A percentile compares a stretch with the other conserved stretches of the same genome.
Conservation (phyloP, 2,797 vertebrate genomes). For the Phataginus tricuspis region DNA sequence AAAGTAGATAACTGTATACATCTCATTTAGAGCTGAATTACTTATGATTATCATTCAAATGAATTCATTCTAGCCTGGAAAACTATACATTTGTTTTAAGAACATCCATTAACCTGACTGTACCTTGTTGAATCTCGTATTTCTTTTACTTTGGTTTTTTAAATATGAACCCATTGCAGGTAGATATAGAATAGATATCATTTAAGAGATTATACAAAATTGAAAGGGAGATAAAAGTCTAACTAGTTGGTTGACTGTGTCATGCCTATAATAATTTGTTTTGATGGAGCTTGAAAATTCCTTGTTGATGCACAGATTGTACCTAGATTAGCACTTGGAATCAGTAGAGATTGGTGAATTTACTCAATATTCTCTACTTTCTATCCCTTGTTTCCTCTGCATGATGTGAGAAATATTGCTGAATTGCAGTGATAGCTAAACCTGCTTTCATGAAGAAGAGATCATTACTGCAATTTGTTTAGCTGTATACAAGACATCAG, state of each 20-base stretch:
- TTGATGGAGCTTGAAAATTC: neutral
- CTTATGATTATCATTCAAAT: neutral
- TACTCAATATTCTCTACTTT: neutral
- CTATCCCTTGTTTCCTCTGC: neutral
- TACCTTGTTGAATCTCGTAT: neutral
- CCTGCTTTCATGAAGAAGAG: neutral
- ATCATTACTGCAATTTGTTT: neutral
- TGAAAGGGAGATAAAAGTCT: neutral
- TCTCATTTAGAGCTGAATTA: conserved; percentile 27
- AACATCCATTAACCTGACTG: neutral
- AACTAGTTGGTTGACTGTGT: neutral
- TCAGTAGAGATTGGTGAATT: neutral
- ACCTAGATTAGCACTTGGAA: neutral
- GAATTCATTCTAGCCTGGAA: neutral
- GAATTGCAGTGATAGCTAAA: neutral
- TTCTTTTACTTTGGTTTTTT: neutral
- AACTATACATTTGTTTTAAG: neutral
- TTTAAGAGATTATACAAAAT: neutral
- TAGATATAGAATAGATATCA: neutral
- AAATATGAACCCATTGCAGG: neutral
- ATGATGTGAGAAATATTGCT: neutral
- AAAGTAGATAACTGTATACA: neutral
- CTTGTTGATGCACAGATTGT: neutral
- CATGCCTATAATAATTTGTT: neutral
- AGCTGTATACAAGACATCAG: neutral